Evolutionary conservation across 2,113 vertebrate species (phyloP).

Genomic region (Suncus etruscus): DNA sequence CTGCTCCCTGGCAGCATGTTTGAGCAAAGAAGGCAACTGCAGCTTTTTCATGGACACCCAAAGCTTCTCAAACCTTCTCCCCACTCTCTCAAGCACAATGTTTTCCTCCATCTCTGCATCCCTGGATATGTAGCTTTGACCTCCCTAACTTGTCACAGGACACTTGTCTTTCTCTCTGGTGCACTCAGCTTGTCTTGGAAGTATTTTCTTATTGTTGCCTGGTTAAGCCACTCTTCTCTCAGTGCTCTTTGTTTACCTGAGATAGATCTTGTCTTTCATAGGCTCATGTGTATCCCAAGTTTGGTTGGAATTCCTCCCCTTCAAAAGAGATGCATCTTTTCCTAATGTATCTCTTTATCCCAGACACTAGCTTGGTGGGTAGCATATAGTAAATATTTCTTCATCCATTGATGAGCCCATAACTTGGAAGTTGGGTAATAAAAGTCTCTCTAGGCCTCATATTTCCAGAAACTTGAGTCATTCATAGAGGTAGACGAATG

Average conservation of each 20-base stretch:
- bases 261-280: too few relatives aligned
- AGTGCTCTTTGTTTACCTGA: neutral
- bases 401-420: neutral
- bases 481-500: neutral
- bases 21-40: neutral
- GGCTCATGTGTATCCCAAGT: too few relatives aligned
- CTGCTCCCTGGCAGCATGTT: neutral
- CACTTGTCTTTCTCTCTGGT: neutral
- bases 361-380: neutral
- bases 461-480: neutral
- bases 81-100: accelerated
- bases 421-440: neutral
- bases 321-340: neutral
- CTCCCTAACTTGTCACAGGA: neutral
- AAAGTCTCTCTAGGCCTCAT: neutral
- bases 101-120: too few relatives aligned
- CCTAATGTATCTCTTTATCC: neutral
- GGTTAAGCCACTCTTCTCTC: neutral
- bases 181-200: neutral
- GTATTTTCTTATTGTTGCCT: neutral
- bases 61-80: neutral
- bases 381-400: neutral
- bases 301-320: too few relatives aligned
- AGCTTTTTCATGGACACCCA: neutral
- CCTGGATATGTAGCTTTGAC: neutral